Evolutionary conservation across 2,113 vertebrate genomes (phyloP).

Genomic region (Trichomycterus rosablanca): DNA sequence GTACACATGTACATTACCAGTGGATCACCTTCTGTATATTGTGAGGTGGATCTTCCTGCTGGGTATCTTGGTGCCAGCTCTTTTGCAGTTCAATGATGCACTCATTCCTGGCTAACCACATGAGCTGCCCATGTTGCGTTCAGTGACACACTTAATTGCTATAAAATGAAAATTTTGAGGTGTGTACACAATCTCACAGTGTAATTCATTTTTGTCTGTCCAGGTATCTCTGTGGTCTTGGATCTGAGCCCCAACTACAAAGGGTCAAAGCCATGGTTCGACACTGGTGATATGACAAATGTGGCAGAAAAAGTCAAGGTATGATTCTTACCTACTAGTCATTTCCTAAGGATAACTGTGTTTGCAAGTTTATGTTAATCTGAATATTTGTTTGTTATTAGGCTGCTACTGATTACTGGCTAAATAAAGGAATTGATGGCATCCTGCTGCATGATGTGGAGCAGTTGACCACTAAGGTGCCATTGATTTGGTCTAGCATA

Average conservation of each 20-base stretch:
- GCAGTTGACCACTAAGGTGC: conserved; percentile 35
- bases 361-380: no score
- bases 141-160: no score
- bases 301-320: conserved; percentile 65
- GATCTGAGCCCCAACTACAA: conserved; percentile 82
- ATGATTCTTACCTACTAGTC: no score
- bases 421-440: conserved; percentile 68
- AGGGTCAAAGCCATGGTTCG: conserved; percentile 70
- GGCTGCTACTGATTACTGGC: conserved; percentile 71
- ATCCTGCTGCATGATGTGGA: conserved; percentile 68
- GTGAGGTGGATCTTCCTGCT: no score
- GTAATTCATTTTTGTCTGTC: background rate
- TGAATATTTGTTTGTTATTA: no score
- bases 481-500: conserved; percentile 63
- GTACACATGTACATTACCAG: no score
- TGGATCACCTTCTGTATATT: no score
- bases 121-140: no score
- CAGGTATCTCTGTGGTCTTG: conserved; percentile 76
- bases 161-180: background rate
- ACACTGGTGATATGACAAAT: conserved; percentile 33
- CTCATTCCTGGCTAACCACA: no score
- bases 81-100: no score
- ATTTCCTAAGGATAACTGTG: no score
- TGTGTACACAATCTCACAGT: background rate
- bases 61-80: no score